Percentiles rank a stretch among this genome's conserved stretches.
These are phyloP conservation scores for Terebella lapidaria DNA, from an alignment of 2,888 invertebrate genomes.

Conservation along the genomic window DNA sequence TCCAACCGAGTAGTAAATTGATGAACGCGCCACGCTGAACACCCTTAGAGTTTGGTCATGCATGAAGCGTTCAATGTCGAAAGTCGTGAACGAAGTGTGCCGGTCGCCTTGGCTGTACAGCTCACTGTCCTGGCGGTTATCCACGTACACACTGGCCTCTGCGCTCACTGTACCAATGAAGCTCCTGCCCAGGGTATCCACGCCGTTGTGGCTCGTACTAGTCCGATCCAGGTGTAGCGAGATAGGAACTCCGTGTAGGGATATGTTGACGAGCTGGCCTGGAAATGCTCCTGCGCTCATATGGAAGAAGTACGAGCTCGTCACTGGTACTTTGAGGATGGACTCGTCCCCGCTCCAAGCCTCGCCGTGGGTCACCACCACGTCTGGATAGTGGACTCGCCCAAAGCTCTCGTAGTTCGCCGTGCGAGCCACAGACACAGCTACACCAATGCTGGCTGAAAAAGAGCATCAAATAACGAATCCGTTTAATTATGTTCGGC, in stretches of 20 bases:
- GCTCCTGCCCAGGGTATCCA: not conserved
- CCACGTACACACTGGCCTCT: not conserved
- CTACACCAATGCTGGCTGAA: too few relatives aligned
- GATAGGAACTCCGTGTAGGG: not conserved
- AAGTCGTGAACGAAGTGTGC: not conserved
- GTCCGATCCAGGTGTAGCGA: not conserved
- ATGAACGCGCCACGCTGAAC: not conserved
- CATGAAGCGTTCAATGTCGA: not conserved
- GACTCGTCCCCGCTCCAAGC: not conserved
- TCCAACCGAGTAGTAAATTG: too few relatives aligned
- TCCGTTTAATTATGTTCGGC: too few relatives aligned
- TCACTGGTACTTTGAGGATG: not conserved
- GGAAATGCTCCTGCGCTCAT: not conserved
- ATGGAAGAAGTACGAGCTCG: not conserved
- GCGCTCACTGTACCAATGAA: not conserved
- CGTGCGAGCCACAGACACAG: not conserved
- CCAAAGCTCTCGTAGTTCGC: not conserved
- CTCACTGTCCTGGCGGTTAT: not conserved
- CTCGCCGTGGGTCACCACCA: not conserved
- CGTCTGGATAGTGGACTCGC: not conserved
- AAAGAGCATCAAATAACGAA: too few relatives aligned
- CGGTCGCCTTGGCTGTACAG: not conserved
- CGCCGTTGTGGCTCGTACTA: not conserved
- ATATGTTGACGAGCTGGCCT: not conserved
- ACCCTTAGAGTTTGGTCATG: not conserved